Base-by-base conservation (phyloP, 64 coral and sea anemone species). In the Exaiptasia diaphana region DNA sequence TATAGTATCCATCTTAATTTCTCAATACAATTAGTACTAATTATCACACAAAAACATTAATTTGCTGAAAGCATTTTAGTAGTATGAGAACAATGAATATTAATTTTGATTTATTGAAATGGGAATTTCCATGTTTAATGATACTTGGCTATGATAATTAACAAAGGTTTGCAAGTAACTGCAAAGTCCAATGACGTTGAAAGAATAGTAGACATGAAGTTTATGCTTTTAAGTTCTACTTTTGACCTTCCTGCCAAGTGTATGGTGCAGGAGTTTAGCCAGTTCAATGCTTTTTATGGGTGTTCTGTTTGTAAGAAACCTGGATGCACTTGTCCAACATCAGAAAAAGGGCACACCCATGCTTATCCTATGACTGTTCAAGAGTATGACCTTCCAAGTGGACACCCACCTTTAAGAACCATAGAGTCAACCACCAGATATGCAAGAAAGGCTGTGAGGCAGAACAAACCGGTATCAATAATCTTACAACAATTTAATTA, bases 231-330 rank as follows among this genome's bases (percentile, higher is more conserved):
- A 24, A 69, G 50, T 26, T 41, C 60, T 12, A 50, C 42, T 17
- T 82, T 82, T 69, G 79, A 82, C n/a, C 25, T 82, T 7, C 44
- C 79, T 36, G 79, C 79, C 1, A 49, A 64, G 28, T 82, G 78
- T 46, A 13, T 67, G 65, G 60, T 82, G 24, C 65, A 64, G 22
- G 28, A 53, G 5, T 49, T 82, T 60, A 67, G 52, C 7, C 78
- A 82, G 28, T 82, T 82, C 41, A 82, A 82, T 82, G 78, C 39
- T 32, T 45, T 67, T 63, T 82, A 45, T 82, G 78, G 78, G 0
- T 82, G 62, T 68, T 60, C 58, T 14, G 28, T 82, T 12, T 82
- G 79, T 53, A 62, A 68, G 30, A 64, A 82, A 35, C 79, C 79
- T 37, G 79, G 79, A 8, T 26, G 55, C n/a, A 60, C 55, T 60